Evolutionary conservation across 2,888 invertebrate species (phyloP), one percentile per base, ranked within the genome.

Genomic region (Cephus runcator): DNA sequence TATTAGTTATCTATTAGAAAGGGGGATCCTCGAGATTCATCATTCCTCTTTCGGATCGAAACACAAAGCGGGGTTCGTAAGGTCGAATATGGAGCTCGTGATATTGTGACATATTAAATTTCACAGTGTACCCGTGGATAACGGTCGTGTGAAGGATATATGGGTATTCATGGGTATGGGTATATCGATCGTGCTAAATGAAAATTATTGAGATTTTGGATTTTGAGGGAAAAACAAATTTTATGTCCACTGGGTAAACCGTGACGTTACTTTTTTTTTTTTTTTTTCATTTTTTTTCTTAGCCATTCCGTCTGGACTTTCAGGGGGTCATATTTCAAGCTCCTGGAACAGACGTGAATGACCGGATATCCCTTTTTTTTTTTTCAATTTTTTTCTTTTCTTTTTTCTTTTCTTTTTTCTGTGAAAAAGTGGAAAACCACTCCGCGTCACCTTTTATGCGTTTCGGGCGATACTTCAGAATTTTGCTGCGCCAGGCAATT

Each of bases 311-410:
- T 12, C 30, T 11, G 69, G 11, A 35, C 23, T 35, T 23, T n/a
- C 15, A 23, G 4, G 31, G 15, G 12, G 34, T 30, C 12, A 0
- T 73, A 73, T 73, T 73, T 73, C 73, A 73, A 23, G 15, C 11
- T 23, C 30, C 73, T 73, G 73, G 33, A 34, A 33, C 11, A 3
- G 73, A 73, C 34, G 34, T 3, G 73, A 73, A 35, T 15, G 15
- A 12, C 73, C 73, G 33, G 69, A 69, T 33, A 15, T 75, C 56
- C 6, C 33, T 23, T 40, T 77, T 69, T 34, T 23, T 34, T 77
- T 69, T 34, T 34, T 3, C 31, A 1, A 33, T 33, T 33, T 33
- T 33, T 3, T 31, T 31, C 31, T 31, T 31, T 31, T 31, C 31
- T 31, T 31, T 31, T 31, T 1, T 31, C 9, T 34, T 6, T 35